phyloP scores from a whole-genome alignment of 2,113 vertebrate genomes.

The Colinus virginianus region DNA sequence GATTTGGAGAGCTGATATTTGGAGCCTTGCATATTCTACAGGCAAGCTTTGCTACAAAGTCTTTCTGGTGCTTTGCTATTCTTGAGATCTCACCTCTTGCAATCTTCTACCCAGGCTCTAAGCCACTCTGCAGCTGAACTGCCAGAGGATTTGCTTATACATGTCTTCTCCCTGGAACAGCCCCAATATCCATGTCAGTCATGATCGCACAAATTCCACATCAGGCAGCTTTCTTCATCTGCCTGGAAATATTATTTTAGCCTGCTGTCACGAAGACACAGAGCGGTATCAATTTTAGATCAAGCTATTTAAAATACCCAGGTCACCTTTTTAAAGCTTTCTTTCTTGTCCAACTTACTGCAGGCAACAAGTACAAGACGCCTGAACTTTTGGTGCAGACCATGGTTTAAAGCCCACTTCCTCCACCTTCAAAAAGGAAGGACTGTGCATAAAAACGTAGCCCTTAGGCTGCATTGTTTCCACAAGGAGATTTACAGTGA shows the following conservation, averaged over 20 bases:
- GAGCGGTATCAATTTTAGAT: conserved; percentile 13
- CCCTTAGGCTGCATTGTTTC: background rate
- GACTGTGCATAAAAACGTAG: background rate
- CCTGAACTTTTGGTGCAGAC: background rate
- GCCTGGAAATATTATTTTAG: conserved; percentile 20
- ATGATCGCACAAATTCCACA: background rate
- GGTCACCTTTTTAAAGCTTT: background rate
- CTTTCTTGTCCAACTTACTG: background rate
- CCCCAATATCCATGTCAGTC: background rate
- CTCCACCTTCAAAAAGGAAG: background rate
- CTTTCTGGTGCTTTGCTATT: background rate
- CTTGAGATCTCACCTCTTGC: background rate
- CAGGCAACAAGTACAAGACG: background rate
- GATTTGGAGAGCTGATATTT: background rate
- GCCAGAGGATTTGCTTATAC: conserved; percentile 10
- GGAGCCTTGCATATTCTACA: background rate
- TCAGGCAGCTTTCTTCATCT: conserved; percentile 53
- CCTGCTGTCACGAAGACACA: conserved; percentile 6
- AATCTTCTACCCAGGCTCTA: background rate
- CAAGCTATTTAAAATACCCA: background rate
- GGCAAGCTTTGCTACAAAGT: background rate
- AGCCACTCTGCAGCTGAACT: conserved; percentile 10
- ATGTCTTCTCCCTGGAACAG: background rate
- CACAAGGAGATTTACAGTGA: background rate
- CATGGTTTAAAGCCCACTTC: background rate